A percentile compares a stretch with the other conserved stretches of the same genome.
Conservation (phyloP, 1,140 invertebrate genomes). For the Drosophila repletoides region DNA sequence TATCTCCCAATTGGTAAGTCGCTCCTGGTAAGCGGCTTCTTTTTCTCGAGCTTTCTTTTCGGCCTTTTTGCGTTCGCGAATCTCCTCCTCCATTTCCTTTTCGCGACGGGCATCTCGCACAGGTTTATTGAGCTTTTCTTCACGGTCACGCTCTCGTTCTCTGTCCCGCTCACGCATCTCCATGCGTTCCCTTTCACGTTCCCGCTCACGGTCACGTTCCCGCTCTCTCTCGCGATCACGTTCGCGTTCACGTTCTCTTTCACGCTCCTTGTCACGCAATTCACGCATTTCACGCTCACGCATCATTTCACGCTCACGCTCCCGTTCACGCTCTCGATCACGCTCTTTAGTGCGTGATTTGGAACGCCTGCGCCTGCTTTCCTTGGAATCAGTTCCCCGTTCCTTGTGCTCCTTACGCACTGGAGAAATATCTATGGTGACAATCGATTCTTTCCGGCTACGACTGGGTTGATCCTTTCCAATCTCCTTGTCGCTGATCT, state of each 20-base stretch:
- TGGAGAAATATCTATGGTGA: conserved; percentile 51
- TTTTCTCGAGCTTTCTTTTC: conserved; percentile 96
- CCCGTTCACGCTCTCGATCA: conserved; percentile 48
- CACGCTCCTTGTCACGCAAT: conserved; percentile 84
- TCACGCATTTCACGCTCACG: conserved; percentile 74
- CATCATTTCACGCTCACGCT: conserved; percentile 59
- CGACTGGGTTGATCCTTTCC: conserved; percentile 31
- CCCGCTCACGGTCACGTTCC: conserved; percentile 83
- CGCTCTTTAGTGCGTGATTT: conserved; percentile 83
- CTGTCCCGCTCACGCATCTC: conserved; percentile 79
- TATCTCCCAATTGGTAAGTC: conserved; percentile 93
- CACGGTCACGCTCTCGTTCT: conserved; percentile 81
- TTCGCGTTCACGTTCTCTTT: conserved; percentile 83
- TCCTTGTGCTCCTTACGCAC: conserved; percentile 79
- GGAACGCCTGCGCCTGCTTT: conserved; percentile 68
- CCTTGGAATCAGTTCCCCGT: conserved; percentile 58
- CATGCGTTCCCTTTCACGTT: conserved; percentile 83
- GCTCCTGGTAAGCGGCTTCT: conserved; percentile 96
- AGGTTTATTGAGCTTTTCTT: conserved; percentile 83
- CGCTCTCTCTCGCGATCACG: conserved; percentile 82
- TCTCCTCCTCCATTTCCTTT: conserved; percentile 95
- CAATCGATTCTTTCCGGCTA: conserved; percentile 49
- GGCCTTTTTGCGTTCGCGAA: conserved; percentile 93
- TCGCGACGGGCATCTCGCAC: conserved; percentile 87
- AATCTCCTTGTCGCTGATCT: conserved; percentile 41